Conservation (phyloP, 2,888 invertebrate genomes). For the Crioceris asparagi region DNA sequence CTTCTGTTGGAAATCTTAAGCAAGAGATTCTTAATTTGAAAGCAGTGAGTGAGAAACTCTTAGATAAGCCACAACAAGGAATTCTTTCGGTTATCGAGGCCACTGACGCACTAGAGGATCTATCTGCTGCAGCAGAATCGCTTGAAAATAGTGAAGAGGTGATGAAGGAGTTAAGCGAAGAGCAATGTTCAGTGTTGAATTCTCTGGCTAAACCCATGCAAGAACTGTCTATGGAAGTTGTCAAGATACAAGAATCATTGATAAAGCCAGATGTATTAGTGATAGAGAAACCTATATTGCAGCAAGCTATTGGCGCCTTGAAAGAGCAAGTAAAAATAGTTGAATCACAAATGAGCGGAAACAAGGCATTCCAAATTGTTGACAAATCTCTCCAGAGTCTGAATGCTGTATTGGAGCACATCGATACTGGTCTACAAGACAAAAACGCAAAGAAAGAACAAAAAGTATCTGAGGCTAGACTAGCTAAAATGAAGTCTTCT, state of each 20-base stretch:
- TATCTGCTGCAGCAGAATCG: constrained; percentile 2
- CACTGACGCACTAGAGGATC: constrained; percentile 5
- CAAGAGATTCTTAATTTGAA: constrained; percentile 13
- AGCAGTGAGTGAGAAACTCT: constrained; percentile 8
- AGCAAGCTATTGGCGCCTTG: constrained; percentile 8
- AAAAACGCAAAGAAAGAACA: too few species aligned
- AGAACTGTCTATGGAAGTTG: neutral
- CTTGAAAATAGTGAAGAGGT: too few species aligned
- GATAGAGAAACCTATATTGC: constrained; percentile 7
- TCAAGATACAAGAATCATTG: neutral
- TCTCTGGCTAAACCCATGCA: neutral
- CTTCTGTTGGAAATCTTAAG: constrained; percentile 7
- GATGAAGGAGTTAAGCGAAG: constrained; percentile 4
- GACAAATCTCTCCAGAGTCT: too few species aligned
- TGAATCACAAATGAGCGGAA: neutral
- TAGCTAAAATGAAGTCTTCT: too few species aligned
- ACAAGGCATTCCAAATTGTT: neutral
- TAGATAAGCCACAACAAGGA: constrained; percentile 18
- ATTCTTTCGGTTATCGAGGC: constrained; percentile 18
- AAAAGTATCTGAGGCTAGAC: too few species aligned
- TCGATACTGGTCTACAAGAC: too few species aligned
- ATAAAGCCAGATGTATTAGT: constrained; percentile 8
- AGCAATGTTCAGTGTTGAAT: neutral
- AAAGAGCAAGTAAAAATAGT: constrained; percentile 5
- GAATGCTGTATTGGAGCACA: too few species aligned